phyloP scores from a whole-genome alignment of 2,797 vertebrate genomes.

The Knipowitschia caucasica region DNA sequence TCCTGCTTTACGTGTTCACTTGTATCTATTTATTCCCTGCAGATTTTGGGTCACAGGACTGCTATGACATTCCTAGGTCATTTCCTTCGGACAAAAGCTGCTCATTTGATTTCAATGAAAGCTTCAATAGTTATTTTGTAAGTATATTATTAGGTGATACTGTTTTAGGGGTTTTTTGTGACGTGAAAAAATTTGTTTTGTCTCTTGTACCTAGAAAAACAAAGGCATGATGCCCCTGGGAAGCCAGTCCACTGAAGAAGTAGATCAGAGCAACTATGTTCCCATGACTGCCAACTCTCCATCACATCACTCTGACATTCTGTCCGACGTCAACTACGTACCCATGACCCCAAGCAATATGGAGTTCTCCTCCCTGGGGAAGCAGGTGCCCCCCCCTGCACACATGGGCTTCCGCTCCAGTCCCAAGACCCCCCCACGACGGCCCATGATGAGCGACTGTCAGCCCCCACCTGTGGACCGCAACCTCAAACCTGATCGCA shows the following conservation, averaged over 20 bases:
- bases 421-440: conserved; percentile 93
- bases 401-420: conserved; percentile 98
- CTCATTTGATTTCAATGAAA: conserved; percentile 89
- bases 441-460: conserved; percentile 86
- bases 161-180: background rate
- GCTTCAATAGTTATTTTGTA: conserved; percentile 95
- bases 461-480: conserved; percentile 95
- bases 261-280: conserved; percentile 98
- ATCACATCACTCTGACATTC: conserved; percentile 88
- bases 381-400: conserved; percentile 96
- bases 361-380: conserved; percentile 95
- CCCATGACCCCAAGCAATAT: conserved; percentile 96
- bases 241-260: conserved; percentile 89
- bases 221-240: conserved; percentile 90
- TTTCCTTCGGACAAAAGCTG: conserved; percentile 91
- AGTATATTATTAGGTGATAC: conserved; percentile 62
- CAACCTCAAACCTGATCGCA: conserved; percentile 97
- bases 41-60: conserved; percentile 97
- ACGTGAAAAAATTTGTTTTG: background rate
- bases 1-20: background rate
- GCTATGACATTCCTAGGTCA: conserved; percentile 94
- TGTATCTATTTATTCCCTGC: conserved; percentile 51
- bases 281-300: conserved; percentile 98
- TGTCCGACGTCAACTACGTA: conserved; percentile 94
- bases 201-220: conserved; percentile 80